phyloP scores from a whole-genome alignment of 2,797 vertebrate species.

The Alosa sapidissima region DNA sequence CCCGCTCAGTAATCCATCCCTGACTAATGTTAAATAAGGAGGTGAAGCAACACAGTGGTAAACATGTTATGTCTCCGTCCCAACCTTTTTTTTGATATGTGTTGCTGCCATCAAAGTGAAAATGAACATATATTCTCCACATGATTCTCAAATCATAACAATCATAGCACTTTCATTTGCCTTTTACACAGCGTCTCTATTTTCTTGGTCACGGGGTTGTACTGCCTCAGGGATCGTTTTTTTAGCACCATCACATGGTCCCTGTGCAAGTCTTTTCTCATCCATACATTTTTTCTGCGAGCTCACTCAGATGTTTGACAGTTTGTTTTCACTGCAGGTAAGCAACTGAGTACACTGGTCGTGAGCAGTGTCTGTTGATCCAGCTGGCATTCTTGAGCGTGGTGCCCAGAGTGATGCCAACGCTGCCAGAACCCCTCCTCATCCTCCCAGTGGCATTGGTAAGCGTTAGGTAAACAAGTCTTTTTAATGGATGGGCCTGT shows the following conservation, averaged over 20 bases:
- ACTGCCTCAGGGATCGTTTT: neutral
- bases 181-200: no score
- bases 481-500: neutral
- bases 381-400: neutral
- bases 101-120: no score
- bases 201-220: neutral
- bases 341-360: neutral
- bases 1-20: no score
- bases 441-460: no score
- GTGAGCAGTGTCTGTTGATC: neutral
- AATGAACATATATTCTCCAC: no score
- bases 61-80: no score
- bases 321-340: neutral
- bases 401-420: neutral
- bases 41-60: no score
- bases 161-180: no score
- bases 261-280: neutral
- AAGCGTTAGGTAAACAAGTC: neutral
- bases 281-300: neutral
- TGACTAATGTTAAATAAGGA: no score
- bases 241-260: neutral
- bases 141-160: no score
- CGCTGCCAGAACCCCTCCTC: no score
- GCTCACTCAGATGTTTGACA: neutral
- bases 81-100: no score